Conservation (phyloP, 2,797 vertebrate genomes). For the Amblyraja radiata region DNA sequence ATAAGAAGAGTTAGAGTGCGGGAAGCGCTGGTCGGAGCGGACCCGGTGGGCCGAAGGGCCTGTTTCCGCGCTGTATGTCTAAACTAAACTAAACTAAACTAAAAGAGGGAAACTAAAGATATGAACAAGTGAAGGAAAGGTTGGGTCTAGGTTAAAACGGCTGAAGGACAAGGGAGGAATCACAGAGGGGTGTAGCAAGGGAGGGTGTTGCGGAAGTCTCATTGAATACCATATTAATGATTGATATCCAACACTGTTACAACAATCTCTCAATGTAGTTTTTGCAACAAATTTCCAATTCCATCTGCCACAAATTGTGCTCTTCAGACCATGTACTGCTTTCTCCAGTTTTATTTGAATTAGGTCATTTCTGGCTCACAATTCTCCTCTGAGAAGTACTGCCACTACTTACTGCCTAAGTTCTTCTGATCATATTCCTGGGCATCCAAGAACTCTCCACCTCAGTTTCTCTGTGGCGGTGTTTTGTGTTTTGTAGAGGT, state of each 20-base stretch:
- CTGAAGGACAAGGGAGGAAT: no score
- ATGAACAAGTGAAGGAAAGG: no score
- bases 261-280: neutral
- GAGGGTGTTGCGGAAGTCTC: no score
- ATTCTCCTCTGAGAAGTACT: neutral
- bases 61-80: no score
- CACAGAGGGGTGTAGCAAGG: no score
- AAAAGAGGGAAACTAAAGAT: no score
- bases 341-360: constrained; percentile 31
- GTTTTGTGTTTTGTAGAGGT: neutral
- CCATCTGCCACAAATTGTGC: neutral
- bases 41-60: no score
- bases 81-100: no score
- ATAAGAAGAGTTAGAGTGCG: no score
- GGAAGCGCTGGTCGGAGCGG: no score
- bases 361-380: constrained; percentile 14
- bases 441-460: neutral
- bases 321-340: neutral
- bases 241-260: neutral
- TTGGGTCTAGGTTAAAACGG: no score
- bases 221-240: neutral
- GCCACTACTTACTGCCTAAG: neutral
- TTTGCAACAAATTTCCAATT: constrained; percentile 22
- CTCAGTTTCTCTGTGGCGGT: neutral
- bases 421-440: neutral